Base-by-base conservation (phyloP, 2,113 vertebrate species). In the Neoarius graeffei region DNA sequence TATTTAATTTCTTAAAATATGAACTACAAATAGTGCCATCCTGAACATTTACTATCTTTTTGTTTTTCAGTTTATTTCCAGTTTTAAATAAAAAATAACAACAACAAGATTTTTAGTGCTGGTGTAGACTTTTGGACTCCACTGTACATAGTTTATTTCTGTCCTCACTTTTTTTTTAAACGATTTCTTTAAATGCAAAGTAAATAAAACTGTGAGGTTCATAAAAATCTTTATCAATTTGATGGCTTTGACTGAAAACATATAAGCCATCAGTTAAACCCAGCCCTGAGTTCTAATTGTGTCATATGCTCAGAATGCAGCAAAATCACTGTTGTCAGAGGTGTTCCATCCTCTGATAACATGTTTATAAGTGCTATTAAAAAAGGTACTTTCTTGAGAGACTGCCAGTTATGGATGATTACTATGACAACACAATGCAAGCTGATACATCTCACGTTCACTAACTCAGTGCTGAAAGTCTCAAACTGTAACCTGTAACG, bases 311-410 rank as follows among this genome's bases (percentile, higher is more conserved):
- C 30, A 66, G 66, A 86, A 69, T 35, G 66, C 30, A 66, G 48
- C 27, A 57, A 54, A 88, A 86, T 89, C 88, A 89, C 85, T 81
- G 64, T 77, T 85, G 69, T 90, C 15, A 50, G n/a, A 56, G 50
- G 50, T 48, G 81, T 80, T 73, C 64, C 83, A 84, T 86, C 80
- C 89, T 79, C 30, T 81, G 83, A 90, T 89, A 91, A 83, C 5
- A 57, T 67, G 57, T 90, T 90, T 89, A 90, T 86, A 81, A 88
- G 81, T 50, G 76, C 86, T 74, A 35, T 90, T 90, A 90, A 88
- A 89, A 48, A 25, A 9, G 56, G 25, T 76, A 76, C 42, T 42
- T 27, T 42, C 60, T 74, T 82, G 66, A 86, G 42, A 64, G 25
- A 48, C 64, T 30, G 30, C 54, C 8, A 35, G 54, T 14, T 60